Evolutionary conservation across 2,797 vertebrate genomes (phyloP).

Genomic region (Leptodactylus fallax): DNA sequence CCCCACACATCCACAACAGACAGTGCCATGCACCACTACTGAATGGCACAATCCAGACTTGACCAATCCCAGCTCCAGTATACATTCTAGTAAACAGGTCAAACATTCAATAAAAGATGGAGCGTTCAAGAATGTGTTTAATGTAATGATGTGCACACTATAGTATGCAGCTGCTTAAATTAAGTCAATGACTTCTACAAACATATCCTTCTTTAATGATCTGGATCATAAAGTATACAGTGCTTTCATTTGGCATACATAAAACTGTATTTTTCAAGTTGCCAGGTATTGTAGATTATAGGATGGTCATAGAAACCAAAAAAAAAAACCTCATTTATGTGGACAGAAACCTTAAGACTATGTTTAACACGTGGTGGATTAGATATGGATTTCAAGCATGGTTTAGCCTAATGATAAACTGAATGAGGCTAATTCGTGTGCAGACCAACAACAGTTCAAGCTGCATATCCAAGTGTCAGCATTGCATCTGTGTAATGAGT

Average conservation of each 20-base stretch:
- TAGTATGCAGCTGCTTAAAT: background rate
- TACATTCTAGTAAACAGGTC: background rate
- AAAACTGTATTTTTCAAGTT: too few relatives aligned
- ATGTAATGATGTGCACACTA: background rate
- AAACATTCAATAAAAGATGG: background rate
- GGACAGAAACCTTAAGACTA: too few relatives aligned
- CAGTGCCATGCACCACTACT: background rate
- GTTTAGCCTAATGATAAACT: too few relatives aligned
- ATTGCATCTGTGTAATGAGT: too few relatives aligned
- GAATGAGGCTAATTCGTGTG: too few relatives aligned
- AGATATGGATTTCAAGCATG: too few relatives aligned
- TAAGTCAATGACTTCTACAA: background rate
- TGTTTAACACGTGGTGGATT: too few relatives aligned
- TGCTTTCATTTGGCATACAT: background rate
- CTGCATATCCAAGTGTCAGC: too few relatives aligned
- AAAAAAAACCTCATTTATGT: too few relatives aligned
- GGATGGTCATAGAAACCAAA: too few relatives aligned
- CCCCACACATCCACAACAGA: background rate
- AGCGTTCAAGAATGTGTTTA: conserved; percentile 23
- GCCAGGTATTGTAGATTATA: too few relatives aligned
- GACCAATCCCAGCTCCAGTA: background rate
- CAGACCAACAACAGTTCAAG: too few relatives aligned
- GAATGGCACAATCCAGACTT: background rate
- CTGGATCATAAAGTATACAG: background rate
- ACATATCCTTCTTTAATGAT: background rate